Percentiles rank a stretch among this genome's conserved stretches.
These are phyloP conservation scores for Chrysoperla carnea DNA, from an alignment of 1,140 invertebrate genomes.

Conservation along the genomic window DNA sequence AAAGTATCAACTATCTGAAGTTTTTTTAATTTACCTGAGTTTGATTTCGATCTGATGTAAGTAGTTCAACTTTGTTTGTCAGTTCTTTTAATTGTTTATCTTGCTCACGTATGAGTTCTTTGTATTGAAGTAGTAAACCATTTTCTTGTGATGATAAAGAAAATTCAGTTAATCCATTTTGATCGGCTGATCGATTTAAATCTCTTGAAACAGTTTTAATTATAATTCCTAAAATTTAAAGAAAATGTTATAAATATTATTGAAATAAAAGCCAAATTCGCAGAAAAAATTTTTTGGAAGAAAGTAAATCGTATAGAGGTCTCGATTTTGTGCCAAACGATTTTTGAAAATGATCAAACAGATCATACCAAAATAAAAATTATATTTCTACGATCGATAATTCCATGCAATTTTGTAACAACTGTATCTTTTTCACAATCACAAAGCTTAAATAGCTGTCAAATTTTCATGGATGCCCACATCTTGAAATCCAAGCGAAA, in stretches of 20 bases:
- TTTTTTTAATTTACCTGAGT: slow-evolving; percentile 28
- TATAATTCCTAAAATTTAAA: slow-evolving; percentile 24
- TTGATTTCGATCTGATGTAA: slow-evolving; percentile 30
- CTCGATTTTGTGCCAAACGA: no score
- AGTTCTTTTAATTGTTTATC: slow-evolving; percentile 52
- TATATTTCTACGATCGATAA: no score
- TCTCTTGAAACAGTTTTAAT: slow-evolving; percentile 33
- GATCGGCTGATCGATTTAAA: slow-evolving; percentile 13
- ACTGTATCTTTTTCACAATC: no score
- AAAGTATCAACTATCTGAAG: no score
- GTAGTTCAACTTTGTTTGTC: slow-evolving; percentile 30
- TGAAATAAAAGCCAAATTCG: background rate
- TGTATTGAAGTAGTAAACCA: slow-evolving; percentile 57
- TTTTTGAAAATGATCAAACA: no score
- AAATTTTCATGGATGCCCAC: no score
- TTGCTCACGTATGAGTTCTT: slow-evolving; percentile 78
- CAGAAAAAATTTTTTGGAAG: background rate
- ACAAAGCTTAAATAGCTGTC: no score
- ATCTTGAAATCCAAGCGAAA: no score
- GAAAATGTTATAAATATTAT: slow-evolving; percentile 3
- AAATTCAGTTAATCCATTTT: slow-evolving; percentile 29
- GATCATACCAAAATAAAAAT: no score
- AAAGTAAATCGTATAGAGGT: no score
- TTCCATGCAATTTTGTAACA: no score
- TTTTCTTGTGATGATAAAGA: slow-evolving; percentile 35